A percentile compares a stretch with the other conserved stretches of the same genome.
These are phyloP conservation scores for Heteromyza rotundicornis DNA, from an alignment of 2,888 invertebrate species.

Conservation along the genomic window DNA sequence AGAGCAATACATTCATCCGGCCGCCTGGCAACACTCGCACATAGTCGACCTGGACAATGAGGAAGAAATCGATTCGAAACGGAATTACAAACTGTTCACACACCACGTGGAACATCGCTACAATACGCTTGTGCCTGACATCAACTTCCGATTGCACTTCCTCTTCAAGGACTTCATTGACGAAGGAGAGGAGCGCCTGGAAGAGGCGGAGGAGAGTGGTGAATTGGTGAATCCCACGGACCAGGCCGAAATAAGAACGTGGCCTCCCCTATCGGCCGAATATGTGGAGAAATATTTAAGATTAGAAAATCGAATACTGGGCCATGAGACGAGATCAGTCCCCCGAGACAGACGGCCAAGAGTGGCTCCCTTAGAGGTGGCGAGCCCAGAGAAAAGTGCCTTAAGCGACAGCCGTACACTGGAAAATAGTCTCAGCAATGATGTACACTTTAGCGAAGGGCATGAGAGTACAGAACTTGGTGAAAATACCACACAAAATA, in stretches of 20 bases:
- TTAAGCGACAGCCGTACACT: too few species aligned
- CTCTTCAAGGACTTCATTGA: conserved; percentile 58
- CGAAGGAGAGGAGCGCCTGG: conserved; percentile 39
- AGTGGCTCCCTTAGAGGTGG: too few species aligned
- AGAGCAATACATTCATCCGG: conserved; percentile 49
- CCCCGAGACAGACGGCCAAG: too few species aligned
- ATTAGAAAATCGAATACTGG: conserved; percentile 51
- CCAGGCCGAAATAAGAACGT: conserved; percentile 31
- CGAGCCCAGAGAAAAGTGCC: too few species aligned
- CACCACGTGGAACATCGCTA: conserved; percentile 59
- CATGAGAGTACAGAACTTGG: background rate
- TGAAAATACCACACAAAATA: too few species aligned
- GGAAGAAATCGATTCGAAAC: conserved; percentile 54
- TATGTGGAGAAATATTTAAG: conserved; percentile 52
- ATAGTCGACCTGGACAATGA: conserved; percentile 56
- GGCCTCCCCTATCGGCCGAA: conserved; percentile 45
- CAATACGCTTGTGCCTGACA: conserved; percentile 54
- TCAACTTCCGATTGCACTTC: conserved; percentile 52
- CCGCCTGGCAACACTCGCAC: conserved; percentile 48
- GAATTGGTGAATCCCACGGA: conserved; percentile 31
- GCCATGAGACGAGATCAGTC: too few species aligned
- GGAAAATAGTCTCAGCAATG: too few species aligned
- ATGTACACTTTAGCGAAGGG: too few species aligned
- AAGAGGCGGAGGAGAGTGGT: conserved; percentile 22
- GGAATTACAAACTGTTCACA: conserved; percentile 56